Conservation (phyloP, 2,888 invertebrate genomes). For the Malachius bipustulatus region DNA sequence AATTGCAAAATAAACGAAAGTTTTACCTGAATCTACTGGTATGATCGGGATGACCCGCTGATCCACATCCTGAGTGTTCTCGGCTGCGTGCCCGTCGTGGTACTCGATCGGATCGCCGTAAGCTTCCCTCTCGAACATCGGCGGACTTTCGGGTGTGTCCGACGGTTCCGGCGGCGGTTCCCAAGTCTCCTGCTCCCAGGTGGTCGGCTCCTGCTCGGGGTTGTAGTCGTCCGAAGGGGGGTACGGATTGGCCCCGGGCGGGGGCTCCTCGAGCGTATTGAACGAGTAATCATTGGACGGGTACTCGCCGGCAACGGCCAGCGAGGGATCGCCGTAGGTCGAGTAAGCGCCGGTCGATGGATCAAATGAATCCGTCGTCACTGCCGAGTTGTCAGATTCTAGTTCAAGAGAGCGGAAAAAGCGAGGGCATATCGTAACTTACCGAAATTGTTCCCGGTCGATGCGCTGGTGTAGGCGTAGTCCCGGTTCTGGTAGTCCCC, state of each 20-base stretch:
- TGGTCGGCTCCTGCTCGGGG: conserved; percentile 39
- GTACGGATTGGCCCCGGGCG: conserved; percentile 19
- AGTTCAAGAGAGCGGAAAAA: neutral
- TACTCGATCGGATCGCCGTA: conserved; percentile 48
- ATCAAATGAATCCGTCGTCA: neutral
- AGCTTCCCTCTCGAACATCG: conserved; percentile 50
- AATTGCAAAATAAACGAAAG: too few relatives aligned
- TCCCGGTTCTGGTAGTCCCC: conserved; percentile 11
- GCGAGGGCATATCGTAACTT: neutral
- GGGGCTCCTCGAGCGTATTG: conserved; percentile 10
- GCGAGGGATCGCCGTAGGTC: neutral
- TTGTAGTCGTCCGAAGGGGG: conserved; percentile 32
- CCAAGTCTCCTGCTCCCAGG: conserved; percentile 33
- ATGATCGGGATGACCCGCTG: conserved; percentile 44
- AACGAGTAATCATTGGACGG: conserved; percentile 1
- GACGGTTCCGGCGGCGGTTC: conserved; percentile 32
- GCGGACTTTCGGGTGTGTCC: conserved; percentile 56
- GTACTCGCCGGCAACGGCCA: neutral
- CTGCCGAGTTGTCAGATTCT: conserved; percentile 8
- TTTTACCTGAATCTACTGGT: neutral
- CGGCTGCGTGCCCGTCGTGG: conserved; percentile 37
- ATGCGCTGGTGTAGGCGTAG: conserved; percentile 6
- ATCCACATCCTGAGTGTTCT: conserved; percentile 41
- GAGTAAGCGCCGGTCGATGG: conserved; percentile 1
- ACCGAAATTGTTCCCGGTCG: conserved; percentile 8